These are phyloP conservation scores for Urocynchramus pylzowi DNA, from an alignment of 2,113 vertebrate species.

Conservation along the genomic window DNA sequence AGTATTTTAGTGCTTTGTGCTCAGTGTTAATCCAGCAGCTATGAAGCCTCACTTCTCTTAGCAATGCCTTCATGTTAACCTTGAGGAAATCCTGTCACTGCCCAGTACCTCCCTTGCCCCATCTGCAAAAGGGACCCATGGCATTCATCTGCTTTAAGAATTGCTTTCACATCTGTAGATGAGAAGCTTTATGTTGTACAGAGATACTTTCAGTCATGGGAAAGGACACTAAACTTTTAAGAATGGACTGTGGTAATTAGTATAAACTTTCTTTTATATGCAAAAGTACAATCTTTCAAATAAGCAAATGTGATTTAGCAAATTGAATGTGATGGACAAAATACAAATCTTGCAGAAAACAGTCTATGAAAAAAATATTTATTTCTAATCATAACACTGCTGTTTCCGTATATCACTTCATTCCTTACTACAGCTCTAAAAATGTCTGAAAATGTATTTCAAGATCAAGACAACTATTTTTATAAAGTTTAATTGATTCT, in stretches of 20 bases:
- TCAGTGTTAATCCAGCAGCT: neutral
- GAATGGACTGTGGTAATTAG: neutral
- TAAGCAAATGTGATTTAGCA: neutral
- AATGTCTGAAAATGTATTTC: neutral
- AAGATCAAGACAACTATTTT: neutral
- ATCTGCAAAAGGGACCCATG: neutral
- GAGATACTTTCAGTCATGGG: neutral
- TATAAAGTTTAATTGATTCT: neutral
- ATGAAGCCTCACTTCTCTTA: neutral
- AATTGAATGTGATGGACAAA: neutral
- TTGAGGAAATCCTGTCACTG: neutral
- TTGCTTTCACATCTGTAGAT: neutral
- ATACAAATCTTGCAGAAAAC: neutral
- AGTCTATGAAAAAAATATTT: neutral
- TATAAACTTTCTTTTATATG: neutral
- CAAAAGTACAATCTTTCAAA: neutral
- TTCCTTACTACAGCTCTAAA: neutral
- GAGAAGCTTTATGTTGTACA: neutral
- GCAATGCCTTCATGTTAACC: neutral
- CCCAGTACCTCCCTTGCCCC: neutral
- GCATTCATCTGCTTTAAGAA: neutral
- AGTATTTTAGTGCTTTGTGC: neutral
- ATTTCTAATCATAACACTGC: neutral
- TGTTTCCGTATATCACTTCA: neutral
- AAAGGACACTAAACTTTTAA: neutral